Evolutionary conservation across 2,797 vertebrate genomes (phyloP).

Genomic region (Phaenicophaeus curvirostris): DNA sequence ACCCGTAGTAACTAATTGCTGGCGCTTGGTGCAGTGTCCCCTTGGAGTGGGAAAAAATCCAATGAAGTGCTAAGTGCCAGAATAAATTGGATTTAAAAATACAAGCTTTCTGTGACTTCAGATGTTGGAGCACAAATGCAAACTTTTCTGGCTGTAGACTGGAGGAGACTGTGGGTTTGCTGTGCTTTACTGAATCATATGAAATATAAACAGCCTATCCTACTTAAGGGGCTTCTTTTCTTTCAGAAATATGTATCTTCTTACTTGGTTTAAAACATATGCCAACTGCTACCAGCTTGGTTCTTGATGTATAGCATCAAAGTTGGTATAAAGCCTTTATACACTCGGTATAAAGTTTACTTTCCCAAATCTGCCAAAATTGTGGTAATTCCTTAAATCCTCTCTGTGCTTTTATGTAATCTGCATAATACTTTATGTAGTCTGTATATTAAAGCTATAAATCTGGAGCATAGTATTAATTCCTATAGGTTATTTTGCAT

Average conservation of each 20-base stretch:
- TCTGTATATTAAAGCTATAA: neutral
- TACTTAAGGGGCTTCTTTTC: neutral
- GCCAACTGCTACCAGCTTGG: neutral
- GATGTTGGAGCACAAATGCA: constrained; percentile 17
- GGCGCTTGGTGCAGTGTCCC: constrained; percentile 45
- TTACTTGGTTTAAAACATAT: neutral
- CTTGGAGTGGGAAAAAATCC: constrained; percentile 52
- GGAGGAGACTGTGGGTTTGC: constrained; percentile 45
- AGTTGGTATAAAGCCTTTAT: neutral
- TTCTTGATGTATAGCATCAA: neutral
- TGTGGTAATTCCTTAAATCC: neutral
- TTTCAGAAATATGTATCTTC: neutral
- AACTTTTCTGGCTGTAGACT: constrained; percentile 48
- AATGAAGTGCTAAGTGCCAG: constrained; percentile 45
- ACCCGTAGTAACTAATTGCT: neutral
- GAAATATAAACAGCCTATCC: constrained; percentile 32
- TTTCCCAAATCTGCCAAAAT: neutral
- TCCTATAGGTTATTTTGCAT: neutral
- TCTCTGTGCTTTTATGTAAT: neutral
- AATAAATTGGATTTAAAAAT: constrained; percentile 58
- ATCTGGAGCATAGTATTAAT: neutral
- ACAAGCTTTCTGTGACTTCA: constrained; percentile 47
- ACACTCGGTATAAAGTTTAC: neutral
- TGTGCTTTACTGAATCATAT: constrained; percentile 49
- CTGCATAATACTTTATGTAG: neutral